A percentile compares a stretch with the other conserved stretches of the same genome.
These are phyloP conservation scores for Delphinapterus leucas DNA, from an alignment of 2,113 vertebrate genomes.

Conservation along the genomic window DNA sequence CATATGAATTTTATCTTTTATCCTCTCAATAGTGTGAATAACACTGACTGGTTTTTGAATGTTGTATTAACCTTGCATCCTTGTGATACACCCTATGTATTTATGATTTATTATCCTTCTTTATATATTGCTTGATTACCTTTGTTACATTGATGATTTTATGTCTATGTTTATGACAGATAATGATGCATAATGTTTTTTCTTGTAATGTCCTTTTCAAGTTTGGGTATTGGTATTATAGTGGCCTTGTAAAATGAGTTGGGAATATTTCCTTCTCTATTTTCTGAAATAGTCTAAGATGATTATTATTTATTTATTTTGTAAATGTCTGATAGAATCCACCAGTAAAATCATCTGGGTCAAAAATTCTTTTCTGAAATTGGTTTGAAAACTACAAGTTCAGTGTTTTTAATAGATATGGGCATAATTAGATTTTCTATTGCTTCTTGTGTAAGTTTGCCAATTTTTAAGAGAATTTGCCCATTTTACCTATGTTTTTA, in stretches of 20 bases:
- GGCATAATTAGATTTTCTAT: neutral
- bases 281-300: neutral
- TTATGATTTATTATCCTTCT: neutral
- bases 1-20: neutral
- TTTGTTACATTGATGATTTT: neutral
- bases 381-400: neutral
- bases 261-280: neutral
- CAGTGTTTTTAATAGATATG: neutral
- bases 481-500: neutral
- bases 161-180: neutral
- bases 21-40: neutral
- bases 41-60: neutral
- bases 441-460: neutral
- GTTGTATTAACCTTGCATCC: neutral
- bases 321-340: neutral
- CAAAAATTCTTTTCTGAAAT: neutral
- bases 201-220: neutral
- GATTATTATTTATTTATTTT: neutral
- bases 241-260: neutral
- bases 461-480: neutral
- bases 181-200: neutral
- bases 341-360: neutral
- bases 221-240: neutral
- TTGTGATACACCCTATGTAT: neutral
- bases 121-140: neutral